Evolutionary conservation across 2,888 invertebrate species (phyloP).

Genomic region (Sesia apiformis): DNA sequence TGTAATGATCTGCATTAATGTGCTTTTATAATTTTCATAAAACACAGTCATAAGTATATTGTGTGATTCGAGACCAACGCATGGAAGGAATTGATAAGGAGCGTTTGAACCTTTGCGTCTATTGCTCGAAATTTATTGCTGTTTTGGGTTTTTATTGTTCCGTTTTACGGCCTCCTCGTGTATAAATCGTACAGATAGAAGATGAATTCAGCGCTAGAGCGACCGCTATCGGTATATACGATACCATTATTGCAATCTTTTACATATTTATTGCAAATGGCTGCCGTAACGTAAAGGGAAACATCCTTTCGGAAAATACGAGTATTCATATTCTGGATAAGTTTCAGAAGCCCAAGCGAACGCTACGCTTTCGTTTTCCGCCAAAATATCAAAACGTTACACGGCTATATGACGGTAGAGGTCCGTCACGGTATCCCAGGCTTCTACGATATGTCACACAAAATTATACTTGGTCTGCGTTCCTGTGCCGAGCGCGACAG

Average conservation of each 20-base stretch:
- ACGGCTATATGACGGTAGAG: constrained; percentile 42
- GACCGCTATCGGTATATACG: constrained; percentile 59
- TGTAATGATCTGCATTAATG: too few species aligned
- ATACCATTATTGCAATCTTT: constrained; percentile 21
- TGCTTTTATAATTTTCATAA: too few species aligned
- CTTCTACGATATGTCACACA: constrained; percentile 65
- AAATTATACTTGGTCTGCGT: constrained; percentile 63
- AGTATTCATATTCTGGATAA: too few species aligned
- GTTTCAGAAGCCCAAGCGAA: constrained; percentile 1
- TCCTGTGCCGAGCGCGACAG: constrained; percentile 53
- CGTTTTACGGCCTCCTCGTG: constrained; percentile 72
- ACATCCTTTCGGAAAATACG: too few species aligned
- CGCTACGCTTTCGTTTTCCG: constrained; percentile 16
- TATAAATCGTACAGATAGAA: constrained; percentile 73
- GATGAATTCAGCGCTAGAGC: constrained; percentile 64
- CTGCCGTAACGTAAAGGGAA: too few species aligned
- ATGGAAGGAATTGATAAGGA: constrained; percentile 73
- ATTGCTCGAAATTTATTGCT: constrained; percentile 75
- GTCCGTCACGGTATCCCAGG: constrained; percentile 51
- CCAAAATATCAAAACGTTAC: constrained; percentile 21
- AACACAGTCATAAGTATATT: constrained; percentile 55
- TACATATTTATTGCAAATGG: not conserved
- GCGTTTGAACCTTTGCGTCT: constrained; percentile 72
- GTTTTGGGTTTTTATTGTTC: constrained; percentile 77
- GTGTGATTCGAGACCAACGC: constrained; percentile 59